A percentile compares a stretch with the other conserved stretches of the same genome.
Conservation (phyloP, 2,888 invertebrate genomes). For the Meloe dianella region DNA sequence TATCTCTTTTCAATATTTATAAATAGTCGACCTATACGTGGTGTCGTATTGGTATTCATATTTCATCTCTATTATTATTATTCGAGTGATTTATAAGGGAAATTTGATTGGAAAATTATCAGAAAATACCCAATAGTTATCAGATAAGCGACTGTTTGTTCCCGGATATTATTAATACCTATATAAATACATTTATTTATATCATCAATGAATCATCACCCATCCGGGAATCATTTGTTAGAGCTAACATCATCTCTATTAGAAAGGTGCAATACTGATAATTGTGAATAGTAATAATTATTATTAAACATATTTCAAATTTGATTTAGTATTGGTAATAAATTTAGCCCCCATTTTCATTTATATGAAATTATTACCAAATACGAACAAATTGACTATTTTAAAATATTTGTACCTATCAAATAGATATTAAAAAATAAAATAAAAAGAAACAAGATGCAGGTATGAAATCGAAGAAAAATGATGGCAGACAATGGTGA, state of each 20-base stretch:
- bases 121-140: not conserved
- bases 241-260: not conserved
- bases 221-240: not conserved
- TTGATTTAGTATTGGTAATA: not conserved
- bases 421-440: constrained; percentile 16
- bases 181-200: not conserved
- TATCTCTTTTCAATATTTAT: not conserved
- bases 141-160: not conserved
- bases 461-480: constrained; percentile 36
- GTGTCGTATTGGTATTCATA: constrained; percentile 27
- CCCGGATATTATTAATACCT: not conserved
- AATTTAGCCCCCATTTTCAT: constrained; percentile 6
- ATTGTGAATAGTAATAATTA: not conserved
- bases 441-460: constrained; percentile 39
- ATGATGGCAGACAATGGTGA: constrained; percentile 50
- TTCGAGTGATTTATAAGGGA: not conserved
- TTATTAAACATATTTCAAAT: too few species aligned
- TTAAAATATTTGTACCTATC: not conserved
- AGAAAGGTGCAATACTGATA: constrained; percentile 5
- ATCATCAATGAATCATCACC: constrained; percentile 3
- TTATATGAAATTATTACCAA: not conserved
- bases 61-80: constrained; percentile 6
- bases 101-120: not conserved
- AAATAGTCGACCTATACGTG: constrained; percentile 26
- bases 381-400: not conserved